Conservation (phyloP, 2,797 vertebrate species). For the Parambassis ranga region DNA sequence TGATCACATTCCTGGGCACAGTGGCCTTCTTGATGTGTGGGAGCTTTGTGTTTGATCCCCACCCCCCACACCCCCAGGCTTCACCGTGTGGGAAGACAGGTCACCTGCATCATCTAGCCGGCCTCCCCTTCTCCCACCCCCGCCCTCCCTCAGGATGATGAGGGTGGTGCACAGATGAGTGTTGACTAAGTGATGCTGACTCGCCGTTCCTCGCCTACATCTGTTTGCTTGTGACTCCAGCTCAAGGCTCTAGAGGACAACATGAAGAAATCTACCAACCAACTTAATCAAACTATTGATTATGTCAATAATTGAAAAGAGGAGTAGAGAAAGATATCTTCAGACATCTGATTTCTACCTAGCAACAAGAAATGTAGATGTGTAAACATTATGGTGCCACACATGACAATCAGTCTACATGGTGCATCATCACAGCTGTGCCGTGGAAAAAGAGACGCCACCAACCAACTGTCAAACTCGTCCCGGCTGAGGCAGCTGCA, state of each 20-base stretch:
- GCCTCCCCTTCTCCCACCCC: slow-evolving; percentile 3
- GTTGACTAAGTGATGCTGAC: slow-evolving; percentile 59
- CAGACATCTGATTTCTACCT: no score
- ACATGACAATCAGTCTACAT: no score
- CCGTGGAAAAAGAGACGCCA: no score
- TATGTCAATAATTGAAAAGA: no score
- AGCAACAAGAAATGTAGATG: no score
- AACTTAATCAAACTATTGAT: no score
- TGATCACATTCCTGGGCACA: slow-evolving; percentile 42
- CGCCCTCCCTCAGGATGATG: slow-evolving; percentile 27
- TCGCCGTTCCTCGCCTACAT: slow-evolving; percentile 18
- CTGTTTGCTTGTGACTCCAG: slow-evolving; percentile 4
- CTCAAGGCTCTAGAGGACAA: background rate
- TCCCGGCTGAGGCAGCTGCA: no score
- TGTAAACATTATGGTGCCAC: no score
- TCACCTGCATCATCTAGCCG: slow-evolving; percentile 43
- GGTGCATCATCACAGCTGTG: no score
- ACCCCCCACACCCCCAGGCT: no score
- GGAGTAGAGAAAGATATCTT: no score
- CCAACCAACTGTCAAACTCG: no score
- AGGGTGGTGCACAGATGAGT: slow-evolving; percentile 44
- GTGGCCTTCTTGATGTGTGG: slow-evolving; percentile 38
- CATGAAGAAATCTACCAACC: background rate
- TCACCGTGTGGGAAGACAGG: slow-evolving; percentile 27
- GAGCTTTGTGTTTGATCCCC: slow-evolving; percentile 41